Evolutionary conservation across 2,888 invertebrate species (phyloP).

Genomic region (Oligia strigilis): DNA sequence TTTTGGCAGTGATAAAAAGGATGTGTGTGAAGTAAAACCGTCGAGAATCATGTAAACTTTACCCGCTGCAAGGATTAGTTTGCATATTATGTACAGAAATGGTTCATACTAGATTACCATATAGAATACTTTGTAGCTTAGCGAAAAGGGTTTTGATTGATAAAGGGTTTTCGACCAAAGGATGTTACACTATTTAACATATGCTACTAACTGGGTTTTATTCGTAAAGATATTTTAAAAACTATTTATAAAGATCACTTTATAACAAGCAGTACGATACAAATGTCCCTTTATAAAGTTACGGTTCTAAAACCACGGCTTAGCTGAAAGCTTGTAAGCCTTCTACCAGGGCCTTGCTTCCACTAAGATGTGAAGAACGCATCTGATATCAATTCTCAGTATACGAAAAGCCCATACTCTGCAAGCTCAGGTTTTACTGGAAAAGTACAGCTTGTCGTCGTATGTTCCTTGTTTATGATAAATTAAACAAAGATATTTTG

Average conservation of each 20-base stretch:
- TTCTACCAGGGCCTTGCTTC: not conserved
- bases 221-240: not conserved
- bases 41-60: not conserved
- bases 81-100: conserved; percentile 13
- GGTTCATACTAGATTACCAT: conserved; percentile 31
- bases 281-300: not conserved
- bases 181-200: conserved; percentile 5
- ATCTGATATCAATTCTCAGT: not conserved
- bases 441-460: not conserved
- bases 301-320: not conserved
- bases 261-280: not conserved
- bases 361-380: not conserved
- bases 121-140: conserved; percentile 43
- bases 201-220: not conserved
- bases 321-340: not conserved
- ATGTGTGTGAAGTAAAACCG: not conserved
- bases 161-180: not conserved
- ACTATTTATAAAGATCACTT: not conserved
- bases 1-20: not conserved
- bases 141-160: conserved; percentile 27
- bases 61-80: conserved; percentile 5
- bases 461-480: too few relatives aligned
- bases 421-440: not conserved
- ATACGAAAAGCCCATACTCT: not conserved
- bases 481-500: too few relatives aligned